phyloP scores from a whole-genome alignment of 1,140 invertebrate species.

The Epicauta chinensis region DNA sequence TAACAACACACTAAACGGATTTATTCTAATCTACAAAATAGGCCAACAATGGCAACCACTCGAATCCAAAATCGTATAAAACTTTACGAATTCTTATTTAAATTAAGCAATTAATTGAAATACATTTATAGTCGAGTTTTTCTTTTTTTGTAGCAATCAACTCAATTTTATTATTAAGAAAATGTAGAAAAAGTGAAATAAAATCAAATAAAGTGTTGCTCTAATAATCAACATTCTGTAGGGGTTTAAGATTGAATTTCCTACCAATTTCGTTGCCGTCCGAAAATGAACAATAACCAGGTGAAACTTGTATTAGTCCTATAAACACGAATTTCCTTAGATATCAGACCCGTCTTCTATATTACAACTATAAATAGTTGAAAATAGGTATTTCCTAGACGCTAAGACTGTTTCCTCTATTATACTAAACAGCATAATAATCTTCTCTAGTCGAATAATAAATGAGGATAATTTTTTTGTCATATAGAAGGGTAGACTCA shows the following conservation, averaged over 20 bases:
- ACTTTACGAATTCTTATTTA: too few species aligned
- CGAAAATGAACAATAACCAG: background rate
- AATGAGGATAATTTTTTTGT: too few species aligned
- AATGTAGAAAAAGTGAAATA: background rate
- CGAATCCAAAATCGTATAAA: background rate
- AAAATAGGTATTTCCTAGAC: too few species aligned
- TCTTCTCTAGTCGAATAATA: too few species aligned
- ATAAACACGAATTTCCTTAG: constrained; percentile 5
- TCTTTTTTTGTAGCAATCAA: too few species aligned
- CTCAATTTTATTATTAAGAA: background rate
- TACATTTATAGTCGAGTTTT: too few species aligned
- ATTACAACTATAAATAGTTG: background rate
- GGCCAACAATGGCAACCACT: background rate
- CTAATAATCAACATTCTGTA: constrained; percentile 12
- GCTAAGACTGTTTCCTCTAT: too few species aligned
- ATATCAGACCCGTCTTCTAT: background rate
- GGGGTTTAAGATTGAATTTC: constrained; percentile 14
- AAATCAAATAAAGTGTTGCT: background rate
- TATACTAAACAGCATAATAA: too few species aligned
- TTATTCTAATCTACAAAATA: constrained; percentile 13
- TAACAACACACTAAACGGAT: constrained; percentile 21
- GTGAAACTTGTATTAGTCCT: constrained; percentile 6
- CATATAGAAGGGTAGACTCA: too few species aligned
- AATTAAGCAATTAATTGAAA: too few species aligned
- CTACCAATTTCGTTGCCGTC: constrained; percentile 1